A percentile compares a stretch with the other conserved stretches of the same genome.
These are phyloP conservation scores for Lycaon pictus DNA, from an alignment of 2,113 vertebrate genomes.

Conservation along the genomic window DNA sequence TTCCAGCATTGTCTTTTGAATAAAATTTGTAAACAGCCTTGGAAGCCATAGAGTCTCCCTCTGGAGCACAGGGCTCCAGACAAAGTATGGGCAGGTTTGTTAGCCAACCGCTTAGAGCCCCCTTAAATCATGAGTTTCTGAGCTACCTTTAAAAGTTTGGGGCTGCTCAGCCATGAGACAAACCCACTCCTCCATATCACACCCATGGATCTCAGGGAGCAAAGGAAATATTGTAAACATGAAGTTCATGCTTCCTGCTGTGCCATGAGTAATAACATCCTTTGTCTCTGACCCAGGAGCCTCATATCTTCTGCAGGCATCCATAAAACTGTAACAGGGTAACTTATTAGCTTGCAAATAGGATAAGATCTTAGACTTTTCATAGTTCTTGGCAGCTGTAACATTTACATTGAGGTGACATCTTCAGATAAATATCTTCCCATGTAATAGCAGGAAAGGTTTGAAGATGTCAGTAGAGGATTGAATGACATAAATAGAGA, in stretches of 20 bases:
- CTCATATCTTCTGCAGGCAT: background rate
- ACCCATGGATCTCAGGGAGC: background rate
- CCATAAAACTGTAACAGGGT: slow-evolving; percentile 12
- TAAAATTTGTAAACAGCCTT: background rate
- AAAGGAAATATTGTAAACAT: background rate
- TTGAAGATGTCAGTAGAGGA: slow-evolving; percentile 44
- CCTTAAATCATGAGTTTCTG: background rate
- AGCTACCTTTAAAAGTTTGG: background rate
- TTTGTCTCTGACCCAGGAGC: slow-evolving; percentile 46
- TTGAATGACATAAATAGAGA: slow-evolving; percentile 6
- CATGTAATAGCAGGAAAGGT: slow-evolving; percentile 17
- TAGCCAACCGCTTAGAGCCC: background rate
- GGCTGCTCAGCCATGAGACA: background rate
- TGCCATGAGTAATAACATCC: background rate
- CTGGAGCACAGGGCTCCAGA: background rate
- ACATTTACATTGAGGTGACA: slow-evolving; percentile 68
- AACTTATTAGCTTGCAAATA: slow-evolving; percentile 57
- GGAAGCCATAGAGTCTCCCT: background rate
- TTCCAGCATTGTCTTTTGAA: background rate
- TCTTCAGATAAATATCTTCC: slow-evolving; percentile 59
- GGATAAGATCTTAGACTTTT: slow-evolving; percentile 46
- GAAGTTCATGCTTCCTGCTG: background rate
- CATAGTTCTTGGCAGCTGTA: slow-evolving; percentile 54
- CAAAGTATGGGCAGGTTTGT: background rate
- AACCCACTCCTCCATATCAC: background rate